Base-by-base conservation (phyloP, 2,888 invertebrate species). In the Kuschelorhynchus macadamiae region DNA sequence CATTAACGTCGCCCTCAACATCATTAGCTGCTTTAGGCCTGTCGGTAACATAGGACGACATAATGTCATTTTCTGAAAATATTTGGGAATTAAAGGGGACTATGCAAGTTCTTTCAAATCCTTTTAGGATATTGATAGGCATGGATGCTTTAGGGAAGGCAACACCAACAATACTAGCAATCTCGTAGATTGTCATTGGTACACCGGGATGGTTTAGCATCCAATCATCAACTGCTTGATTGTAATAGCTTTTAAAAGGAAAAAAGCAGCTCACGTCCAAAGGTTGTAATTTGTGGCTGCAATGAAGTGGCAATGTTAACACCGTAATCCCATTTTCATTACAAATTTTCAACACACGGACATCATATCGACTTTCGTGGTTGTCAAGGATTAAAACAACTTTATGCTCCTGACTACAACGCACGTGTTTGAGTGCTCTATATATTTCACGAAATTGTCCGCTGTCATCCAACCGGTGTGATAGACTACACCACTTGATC, bases 221-320 rank as follows among this genome's bases (percentile, higher is more conserved):
- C 62, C 62, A 62, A n/a, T 62, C 50, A 52, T 50, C 50, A 12
- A 39, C 32, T 2, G 11, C 61, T 50, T 25, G 18, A 47, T 60
- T 47, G 39, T 25, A 25, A 25, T 25, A 25, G 25, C 25, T 25
- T 25, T 25, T 25, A 25, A 25, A 25, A 5, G 25, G 25, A 25
- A 25, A 25, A 7, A 25, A 25, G 7, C 25, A 25, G 25, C 25
- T 25, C 25, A 25, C 25, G 25, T 25, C 25, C 25, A 25, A 7
- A 25, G 25, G 25, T 25, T 25, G 25, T 25, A 25, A 25, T 25
- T 25, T 25, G 7, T 25, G 25, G 25, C 25, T 25, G 25, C 25
- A 25, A 7, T 25, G 25, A 7, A 7, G 79, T 16, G 78, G 79
- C 64, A 81, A 74, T 21, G 80, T 78, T 18, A 80, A 57, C 57